These are phyloP conservation scores for Prietella phreatophila DNA, from an alignment of 2,113 vertebrate genomes.

Conservation along the genomic window DNA sequence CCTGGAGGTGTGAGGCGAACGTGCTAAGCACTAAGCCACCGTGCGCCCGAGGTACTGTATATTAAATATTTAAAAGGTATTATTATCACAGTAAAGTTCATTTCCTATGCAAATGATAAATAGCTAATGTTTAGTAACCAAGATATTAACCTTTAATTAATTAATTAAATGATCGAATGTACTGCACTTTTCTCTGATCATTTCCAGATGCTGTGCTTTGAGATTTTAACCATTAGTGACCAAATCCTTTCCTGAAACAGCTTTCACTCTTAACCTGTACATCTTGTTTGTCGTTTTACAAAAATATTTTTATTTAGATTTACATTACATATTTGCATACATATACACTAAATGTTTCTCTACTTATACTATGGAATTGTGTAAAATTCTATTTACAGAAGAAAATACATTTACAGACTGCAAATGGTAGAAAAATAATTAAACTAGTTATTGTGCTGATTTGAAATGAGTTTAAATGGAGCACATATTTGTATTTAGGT, in stretches of 20 bases:
- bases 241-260: not conserved
- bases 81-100: not conserved
- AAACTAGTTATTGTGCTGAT: not conserved
- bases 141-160: not conserved
- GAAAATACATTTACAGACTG: not conserved
- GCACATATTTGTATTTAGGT: not conserved
- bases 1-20: too few relatives aligned
- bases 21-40: too few relatives aligned
- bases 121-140: not conserved
- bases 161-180: not conserved
- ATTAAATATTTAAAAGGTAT: not conserved
- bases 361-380: not conserved
- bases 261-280: not conserved
- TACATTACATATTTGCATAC: not conserved
- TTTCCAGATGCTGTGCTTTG: slow-evolving; percentile 58
- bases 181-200: slow-evolving; percentile 17
- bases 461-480: not conserved
- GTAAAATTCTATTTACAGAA: not conserved
- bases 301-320: not conserved
- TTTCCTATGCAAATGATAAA: not conserved
- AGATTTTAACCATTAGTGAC: slow-evolving; percentile 27
- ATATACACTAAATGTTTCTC: not conserved
- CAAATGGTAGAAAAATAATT: not conserved
- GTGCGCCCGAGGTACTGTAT: slow-evolving; percentile 52
- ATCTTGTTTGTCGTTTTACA: slow-evolving; percentile 21